Percentiles rank a stretch among this genome's conserved stretches.
phyloP scores from a whole-genome alignment of 1,140 invertebrate genomes.

The Pseudomyrmex dendroicus region DNA sequence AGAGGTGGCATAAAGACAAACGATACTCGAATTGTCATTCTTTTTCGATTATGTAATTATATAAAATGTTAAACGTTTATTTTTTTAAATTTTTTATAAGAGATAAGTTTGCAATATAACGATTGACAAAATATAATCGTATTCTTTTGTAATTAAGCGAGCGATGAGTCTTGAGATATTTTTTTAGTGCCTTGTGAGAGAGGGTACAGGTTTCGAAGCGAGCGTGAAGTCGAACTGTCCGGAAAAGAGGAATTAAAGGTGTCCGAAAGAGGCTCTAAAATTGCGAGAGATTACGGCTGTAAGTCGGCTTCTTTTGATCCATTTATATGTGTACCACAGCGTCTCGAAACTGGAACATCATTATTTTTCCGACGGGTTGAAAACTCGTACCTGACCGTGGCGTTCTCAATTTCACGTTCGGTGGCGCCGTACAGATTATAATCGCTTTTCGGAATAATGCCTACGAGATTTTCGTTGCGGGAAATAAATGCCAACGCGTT shows the following conservation, averaged over 20 bases:
- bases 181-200: not conserved
- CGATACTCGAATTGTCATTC: not conserved
- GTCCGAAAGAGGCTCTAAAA: slow-evolving; percentile 65
- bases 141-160: slow-evolving; percentile 47
- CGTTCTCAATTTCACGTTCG: slow-evolving; percentile 71
- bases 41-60: too few relatives aligned
- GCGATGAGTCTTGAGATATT: slow-evolving; percentile 14
- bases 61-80: too few relatives aligned
- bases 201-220: slow-evolving; percentile 42
- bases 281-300: slow-evolving; percentile 68
- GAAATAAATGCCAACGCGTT: not conserved
- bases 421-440: slow-evolving; percentile 56
- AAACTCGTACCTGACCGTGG: slow-evolving; percentile 47
- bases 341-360: slow-evolving; percentile 70
- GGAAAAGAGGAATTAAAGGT: slow-evolving; percentile 71
- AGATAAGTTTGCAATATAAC: not conserved
- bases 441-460: slow-evolving; percentile 64
- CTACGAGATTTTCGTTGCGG: slow-evolving; percentile 15
- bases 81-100: too few relatives aligned
- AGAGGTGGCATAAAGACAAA: not conserved
- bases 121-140: slow-evolving; percentile 63
- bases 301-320: slow-evolving; percentile 71
- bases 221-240: slow-evolving; percentile 46
- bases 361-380: slow-evolving; percentile 69
- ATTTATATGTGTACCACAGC: slow-evolving; percentile 38